Conservation (phyloP, 1,140 invertebrate genomes). For the Aphelenchoides besseyi region DNA sequence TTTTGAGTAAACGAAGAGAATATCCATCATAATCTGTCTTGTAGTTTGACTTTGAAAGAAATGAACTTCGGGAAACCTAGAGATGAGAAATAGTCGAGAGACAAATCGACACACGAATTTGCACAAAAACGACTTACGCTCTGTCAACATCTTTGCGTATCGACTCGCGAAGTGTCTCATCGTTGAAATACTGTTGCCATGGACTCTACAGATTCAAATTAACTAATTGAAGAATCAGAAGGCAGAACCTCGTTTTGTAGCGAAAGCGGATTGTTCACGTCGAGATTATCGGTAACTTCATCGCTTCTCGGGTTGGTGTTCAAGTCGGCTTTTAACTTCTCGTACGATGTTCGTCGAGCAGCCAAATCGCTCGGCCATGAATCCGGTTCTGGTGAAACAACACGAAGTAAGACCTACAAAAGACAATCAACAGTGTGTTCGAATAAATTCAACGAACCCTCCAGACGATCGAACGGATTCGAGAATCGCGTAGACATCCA, state of each 20-base stretch:
- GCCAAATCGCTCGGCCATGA: conserved; percentile 28
- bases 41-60: conserved; percentile 73
- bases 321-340: conserved; percentile 27
- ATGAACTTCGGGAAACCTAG: conserved; percentile 72
- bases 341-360: conserved; percentile 21
- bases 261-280: conserved; percentile 40
- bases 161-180: conserved; percentile 72
- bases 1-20: conserved; percentile 74
- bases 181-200: conserved; percentile 78
- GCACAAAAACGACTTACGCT: conserved; percentile 65
- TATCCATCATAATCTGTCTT: conserved; percentile 72
- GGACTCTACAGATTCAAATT: conserved; percentile 52
- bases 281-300: conserved; percentile 1
- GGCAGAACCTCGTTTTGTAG: conserved; percentile 27
- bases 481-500: conserved; percentile 35
- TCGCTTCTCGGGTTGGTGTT: conserved; percentile 30
- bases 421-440: neutral
- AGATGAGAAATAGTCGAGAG: conserved; percentile 35
- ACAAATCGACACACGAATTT: conserved; percentile 16
- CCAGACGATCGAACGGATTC: conserved; percentile 37
- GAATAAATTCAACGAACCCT: conserved; percentile 20
- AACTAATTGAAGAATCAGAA: neutral
- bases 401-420: conserved; percentile 31
- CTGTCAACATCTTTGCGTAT: conserved; percentile 77
- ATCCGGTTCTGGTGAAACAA: conserved; percentile 23